phyloP scores from a whole-genome alignment of 2,888 invertebrate genomes.

The Ichneumoninae sp. region DNA sequence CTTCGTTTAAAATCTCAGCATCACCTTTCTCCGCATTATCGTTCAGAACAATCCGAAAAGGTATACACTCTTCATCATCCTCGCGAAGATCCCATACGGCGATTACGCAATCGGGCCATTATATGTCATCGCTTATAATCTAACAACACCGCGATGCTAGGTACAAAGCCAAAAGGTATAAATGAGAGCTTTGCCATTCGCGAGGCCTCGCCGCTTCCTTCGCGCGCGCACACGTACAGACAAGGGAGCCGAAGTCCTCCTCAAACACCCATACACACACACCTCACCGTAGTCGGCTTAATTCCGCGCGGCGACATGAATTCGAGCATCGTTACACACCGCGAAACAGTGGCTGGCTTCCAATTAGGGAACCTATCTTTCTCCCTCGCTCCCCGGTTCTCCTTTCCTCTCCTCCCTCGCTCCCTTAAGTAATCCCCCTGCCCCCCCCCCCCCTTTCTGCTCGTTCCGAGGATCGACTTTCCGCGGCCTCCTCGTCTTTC shows the following conservation, averaged over 20 bases:
- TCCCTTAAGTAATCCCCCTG: conserved; percentile 47
- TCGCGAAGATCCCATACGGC: not conserved
- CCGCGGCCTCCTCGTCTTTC: conserved; percentile 81
- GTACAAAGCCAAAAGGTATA: conserved; percentile 26
- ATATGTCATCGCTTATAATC: too few species aligned
- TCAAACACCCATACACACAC: conserved; percentile 31
- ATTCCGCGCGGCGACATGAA: conserved; percentile 75
- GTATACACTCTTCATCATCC: too few species aligned
- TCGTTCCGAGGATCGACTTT: conserved; percentile 75
- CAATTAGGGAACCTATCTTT: conserved; percentile 81
- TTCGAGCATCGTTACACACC: conserved; percentile 76
- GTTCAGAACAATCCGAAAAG: too few species aligned
- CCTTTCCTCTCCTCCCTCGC: conserved; percentile 56
- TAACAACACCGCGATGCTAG: not conserved
- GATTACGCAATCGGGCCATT: conserved; percentile 10
- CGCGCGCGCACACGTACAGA: not conserved
- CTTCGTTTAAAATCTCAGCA: too few species aligned
- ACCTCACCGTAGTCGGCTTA: conserved; percentile 68
- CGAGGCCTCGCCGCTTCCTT: conserved; percentile 26
- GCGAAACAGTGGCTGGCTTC: conserved; percentile 82
- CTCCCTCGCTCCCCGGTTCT: conserved; percentile 55
- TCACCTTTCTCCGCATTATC: too few species aligned
- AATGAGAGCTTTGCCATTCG: conserved; percentile 42
- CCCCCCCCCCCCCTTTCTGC: not conserved
- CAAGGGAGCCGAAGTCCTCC: too few species aligned